Conservation (phyloP, 1,140 invertebrate species). For the Drosophila leontia region DNA sequence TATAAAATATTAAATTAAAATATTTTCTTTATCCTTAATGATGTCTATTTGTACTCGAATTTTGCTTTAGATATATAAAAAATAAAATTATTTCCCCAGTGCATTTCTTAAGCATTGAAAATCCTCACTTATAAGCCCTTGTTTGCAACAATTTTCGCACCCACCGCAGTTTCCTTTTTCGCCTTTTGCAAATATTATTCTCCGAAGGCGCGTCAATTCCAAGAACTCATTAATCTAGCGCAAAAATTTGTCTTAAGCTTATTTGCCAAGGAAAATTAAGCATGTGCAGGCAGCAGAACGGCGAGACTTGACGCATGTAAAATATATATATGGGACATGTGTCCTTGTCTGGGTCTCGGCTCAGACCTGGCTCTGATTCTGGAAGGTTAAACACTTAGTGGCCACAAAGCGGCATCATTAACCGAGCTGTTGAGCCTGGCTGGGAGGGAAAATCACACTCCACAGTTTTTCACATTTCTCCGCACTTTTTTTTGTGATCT, state of each 20-base stretch:
- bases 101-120: conserved; percentile 3
- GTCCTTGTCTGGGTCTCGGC: conserved; percentile 35
- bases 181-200: conserved; percentile 43
- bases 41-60: neutral
- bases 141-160: neutral
- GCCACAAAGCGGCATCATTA: conserved; percentile 79
- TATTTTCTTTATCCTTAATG: neutral
- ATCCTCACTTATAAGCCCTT: neutral
- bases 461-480: neutral
- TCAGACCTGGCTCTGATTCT: conserved; percentile 43
- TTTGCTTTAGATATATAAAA: neutral
- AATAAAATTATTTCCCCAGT: neutral
- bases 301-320: conserved; percentile 64
- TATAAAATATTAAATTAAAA: too few relatives aligned
- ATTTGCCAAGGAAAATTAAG: conserved; percentile 70
- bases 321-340: conserved; percentile 49
- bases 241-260: conserved; percentile 69
- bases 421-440: conserved; percentile 34
- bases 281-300: conserved; percentile 54
- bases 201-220: conserved; percentile 29
- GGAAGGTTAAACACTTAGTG: conserved; percentile 76
- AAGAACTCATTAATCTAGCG: conserved; percentile 74
- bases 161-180: conserved; percentile 16
- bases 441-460: neutral
- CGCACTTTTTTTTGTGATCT: conserved; percentile 17